phyloP scores from a whole-genome alignment of 2,888 invertebrate genomes.

The Alsophila aescularia region DNA sequence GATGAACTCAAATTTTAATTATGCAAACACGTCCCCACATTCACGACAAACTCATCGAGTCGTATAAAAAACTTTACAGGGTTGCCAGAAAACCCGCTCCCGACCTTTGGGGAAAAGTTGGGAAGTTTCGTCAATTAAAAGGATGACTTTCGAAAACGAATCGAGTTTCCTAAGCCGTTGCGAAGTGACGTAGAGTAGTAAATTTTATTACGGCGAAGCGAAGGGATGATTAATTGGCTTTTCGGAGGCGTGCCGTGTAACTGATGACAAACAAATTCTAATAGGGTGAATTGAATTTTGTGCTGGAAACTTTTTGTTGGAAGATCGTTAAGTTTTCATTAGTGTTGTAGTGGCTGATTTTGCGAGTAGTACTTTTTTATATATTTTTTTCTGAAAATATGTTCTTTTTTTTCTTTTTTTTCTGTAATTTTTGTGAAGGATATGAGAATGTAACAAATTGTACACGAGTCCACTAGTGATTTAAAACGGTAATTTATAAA shows the following conservation, averaged over 20 bases:
- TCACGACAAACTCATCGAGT: slow-evolving; percentile 22
- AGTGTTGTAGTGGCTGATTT: slow-evolving; percentile 7
- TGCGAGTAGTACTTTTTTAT: too few relatives aligned
- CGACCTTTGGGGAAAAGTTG: slow-evolving; percentile 39
- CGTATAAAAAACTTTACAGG: slow-evolving; percentile 24
- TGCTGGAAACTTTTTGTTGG: slow-evolving; percentile 24
- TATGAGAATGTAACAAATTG: too few relatives aligned
- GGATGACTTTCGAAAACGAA: slow-evolving; percentile 53
- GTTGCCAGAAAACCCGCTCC: slow-evolving; percentile 16
- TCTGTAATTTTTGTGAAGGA: too few relatives aligned
- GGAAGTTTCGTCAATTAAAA: slow-evolving; percentile 58
- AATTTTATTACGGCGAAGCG: slow-evolving; percentile 57
- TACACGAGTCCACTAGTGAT: too few relatives aligned
- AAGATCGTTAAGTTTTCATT: slow-evolving; percentile 21
- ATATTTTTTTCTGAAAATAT: too few relatives aligned
- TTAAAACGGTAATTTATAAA: too few relatives aligned
- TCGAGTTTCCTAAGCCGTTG: slow-evolving; percentile 35
- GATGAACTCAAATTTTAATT: slow-evolving; percentile 20
- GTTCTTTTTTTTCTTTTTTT: too few relatives aligned
- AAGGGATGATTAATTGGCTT: slow-evolving; percentile 61
- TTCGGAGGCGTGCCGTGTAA: slow-evolving; percentile 43
- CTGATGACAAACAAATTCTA: slow-evolving; percentile 55
- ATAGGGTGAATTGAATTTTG: slow-evolving; percentile 37
- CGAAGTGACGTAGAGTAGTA: slow-evolving; percentile 57
- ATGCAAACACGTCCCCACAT: slow-evolving; percentile 36